These are phyloP conservation scores for Tigriopus californicus DNA, from an alignment of 2,888 invertebrate genomes.

Conservation along the genomic window DNA sequence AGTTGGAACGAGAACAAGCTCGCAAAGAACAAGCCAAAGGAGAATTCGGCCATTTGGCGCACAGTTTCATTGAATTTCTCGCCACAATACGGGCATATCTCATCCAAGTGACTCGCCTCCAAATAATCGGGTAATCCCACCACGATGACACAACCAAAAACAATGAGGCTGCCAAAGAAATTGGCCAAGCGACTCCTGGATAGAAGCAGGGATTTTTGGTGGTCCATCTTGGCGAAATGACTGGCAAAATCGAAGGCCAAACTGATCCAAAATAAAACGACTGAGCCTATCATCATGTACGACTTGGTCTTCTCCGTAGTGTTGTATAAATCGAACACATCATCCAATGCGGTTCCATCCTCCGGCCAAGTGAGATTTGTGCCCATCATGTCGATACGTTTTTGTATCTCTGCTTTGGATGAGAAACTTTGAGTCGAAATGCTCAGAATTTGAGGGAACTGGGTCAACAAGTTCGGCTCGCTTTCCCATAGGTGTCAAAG, in stretches of 20 bases:
- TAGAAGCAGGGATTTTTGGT: neutral
- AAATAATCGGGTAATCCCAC: conserved; percentile 2
- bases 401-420: neutral
- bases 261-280: neutral
- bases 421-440: neutral
- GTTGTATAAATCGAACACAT: conserved; percentile 1
- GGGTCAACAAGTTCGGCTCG: neutral
- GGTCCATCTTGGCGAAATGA: neutral
- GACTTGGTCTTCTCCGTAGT: neutral
- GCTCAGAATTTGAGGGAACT: no score
- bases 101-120: neutral
- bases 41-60: neutral
- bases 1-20: conserved; percentile 1
- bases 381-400: neutral
- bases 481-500: neutral
- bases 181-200: neutral
- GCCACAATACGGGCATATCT: neutral
- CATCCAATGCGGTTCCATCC: neutral
- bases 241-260: neutral
- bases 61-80: neutral
- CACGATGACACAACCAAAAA: neutral
- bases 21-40: neutral
- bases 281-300: neutral
- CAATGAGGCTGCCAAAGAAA: neutral
- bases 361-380: conserved; percentile 9